Percentiles rank a stretch among this genome's conserved stretches.
phyloP scores from a whole-genome alignment of 2,113 vertebrate species.

The Melanotaenia duboulayi region DNA sequence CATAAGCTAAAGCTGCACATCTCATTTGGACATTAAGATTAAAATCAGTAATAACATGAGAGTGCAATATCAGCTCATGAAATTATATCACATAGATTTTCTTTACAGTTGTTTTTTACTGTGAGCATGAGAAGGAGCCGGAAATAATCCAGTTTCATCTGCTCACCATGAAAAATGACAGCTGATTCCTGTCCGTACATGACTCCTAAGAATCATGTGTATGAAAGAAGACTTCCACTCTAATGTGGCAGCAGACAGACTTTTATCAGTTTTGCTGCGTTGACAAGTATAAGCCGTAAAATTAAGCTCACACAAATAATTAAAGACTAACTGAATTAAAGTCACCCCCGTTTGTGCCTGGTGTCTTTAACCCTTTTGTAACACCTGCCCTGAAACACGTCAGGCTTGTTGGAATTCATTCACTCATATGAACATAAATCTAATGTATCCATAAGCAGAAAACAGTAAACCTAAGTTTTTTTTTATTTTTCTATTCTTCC shows the following conservation, averaged over 20 bases:
- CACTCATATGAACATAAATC: not conserved
- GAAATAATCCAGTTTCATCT: not conserved
- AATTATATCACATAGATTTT: not conserved
- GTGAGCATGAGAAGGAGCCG: not conserved
- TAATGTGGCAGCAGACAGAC: not conserved
- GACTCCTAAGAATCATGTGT: not conserved
- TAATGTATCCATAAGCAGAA: not conserved
- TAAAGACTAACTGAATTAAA: constrained; percentile 17
- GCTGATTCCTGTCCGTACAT: constrained; percentile 9
- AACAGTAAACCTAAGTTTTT: not conserved
- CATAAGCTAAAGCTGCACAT: constrained; percentile 15
- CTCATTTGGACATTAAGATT: not conserved
- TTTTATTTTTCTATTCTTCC: too few relatives aligned
- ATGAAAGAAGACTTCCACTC: not conserved
- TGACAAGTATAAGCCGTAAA: constrained; percentile 9
- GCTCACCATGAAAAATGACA: constrained; percentile 1
- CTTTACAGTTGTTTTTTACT: too few relatives aligned
- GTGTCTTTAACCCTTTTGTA: not conserved
- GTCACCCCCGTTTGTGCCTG: not conserved
- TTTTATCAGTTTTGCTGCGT: too few relatives aligned
- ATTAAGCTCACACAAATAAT: not conserved
- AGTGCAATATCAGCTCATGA: not conserved
- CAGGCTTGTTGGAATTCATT: not conserved
- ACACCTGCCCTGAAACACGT: not conserved
- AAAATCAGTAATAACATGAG: not conserved